Conservation (phyloP, 2,797 vertebrate species). For the Mycteria americana region DNA sequence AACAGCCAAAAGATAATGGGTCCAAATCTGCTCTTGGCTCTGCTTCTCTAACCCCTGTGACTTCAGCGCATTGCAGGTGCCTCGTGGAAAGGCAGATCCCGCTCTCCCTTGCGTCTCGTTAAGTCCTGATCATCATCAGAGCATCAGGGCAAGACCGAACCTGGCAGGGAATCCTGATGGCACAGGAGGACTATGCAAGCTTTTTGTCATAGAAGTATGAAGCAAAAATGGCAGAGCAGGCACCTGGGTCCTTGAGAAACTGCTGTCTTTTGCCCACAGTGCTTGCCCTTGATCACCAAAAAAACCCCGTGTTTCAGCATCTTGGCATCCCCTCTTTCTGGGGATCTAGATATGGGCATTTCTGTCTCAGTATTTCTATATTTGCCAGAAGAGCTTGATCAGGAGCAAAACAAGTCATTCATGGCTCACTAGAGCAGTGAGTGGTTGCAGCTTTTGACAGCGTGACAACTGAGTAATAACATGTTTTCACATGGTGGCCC, state of each 20-base stretch:
- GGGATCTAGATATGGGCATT: not conserved
- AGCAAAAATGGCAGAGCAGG: not conserved
- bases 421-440: constrained; percentile 30
- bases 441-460: not conserved
- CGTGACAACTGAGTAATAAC: not conserved
- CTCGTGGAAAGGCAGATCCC: not conserved
- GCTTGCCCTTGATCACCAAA: not conserved
- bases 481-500: not conserved
- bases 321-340: not conserved
- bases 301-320: not conserved
- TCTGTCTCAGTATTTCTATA: not conserved
- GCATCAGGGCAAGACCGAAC: not conserved
- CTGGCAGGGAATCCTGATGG: not conserved
- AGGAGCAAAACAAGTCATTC: not conserved
- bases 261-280: not conserved
- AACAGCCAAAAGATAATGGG: not conserved
- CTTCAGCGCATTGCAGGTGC: not conserved
- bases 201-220: not conserved
- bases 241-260: not conserved
- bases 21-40: not conserved
- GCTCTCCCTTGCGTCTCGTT: not conserved
- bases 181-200: not conserved
- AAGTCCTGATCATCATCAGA: not conserved
- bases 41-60: not conserved
- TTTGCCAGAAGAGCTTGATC: not conserved